Percentiles rank a stretch among this genome's conserved stretches.
phyloP scores from a whole-genome alignment of 1,140 invertebrate genomes.

The Myzus persicae region DNA sequence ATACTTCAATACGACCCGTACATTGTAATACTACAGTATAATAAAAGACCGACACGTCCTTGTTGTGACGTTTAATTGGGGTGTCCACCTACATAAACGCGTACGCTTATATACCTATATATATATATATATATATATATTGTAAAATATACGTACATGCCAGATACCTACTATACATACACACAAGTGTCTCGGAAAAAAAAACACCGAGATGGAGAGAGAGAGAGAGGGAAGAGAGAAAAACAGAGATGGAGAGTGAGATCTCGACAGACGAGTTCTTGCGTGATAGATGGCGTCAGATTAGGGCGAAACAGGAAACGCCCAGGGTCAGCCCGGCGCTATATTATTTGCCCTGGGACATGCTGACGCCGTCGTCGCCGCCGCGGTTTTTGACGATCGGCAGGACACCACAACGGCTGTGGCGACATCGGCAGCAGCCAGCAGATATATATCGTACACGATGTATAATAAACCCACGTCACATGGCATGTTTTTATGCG shows the following conservation, averaged over 20 bases:
- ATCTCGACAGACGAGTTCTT: conserved; percentile 34
- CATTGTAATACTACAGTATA: neutral
- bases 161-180: neutral
- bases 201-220: neutral
- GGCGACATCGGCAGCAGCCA: neutral
- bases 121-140: neutral
- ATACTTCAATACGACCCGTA: conserved; percentile 26
- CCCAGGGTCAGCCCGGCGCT: conserved; percentile 39
- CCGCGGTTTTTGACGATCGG: conserved; percentile 53
- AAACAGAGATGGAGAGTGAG: neutral
- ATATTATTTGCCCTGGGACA: neutral
- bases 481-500: neutral
- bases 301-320: conserved; percentile 56
- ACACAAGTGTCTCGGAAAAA: neutral
- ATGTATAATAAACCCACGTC: neutral
- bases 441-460: neutral
- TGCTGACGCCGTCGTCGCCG: neutral
- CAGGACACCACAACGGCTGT: conserved; percentile 30
- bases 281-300: conserved; percentile 56
- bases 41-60: conserved; percentile 30
- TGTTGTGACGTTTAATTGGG: conserved; percentile 57
- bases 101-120: no score
- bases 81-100: neutral
- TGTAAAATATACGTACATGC: neutral
- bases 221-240: no score